Evolutionary conservation across 1,140 invertebrate genomes (phyloP).

Genomic region (Lepidurus couesii): DNA sequence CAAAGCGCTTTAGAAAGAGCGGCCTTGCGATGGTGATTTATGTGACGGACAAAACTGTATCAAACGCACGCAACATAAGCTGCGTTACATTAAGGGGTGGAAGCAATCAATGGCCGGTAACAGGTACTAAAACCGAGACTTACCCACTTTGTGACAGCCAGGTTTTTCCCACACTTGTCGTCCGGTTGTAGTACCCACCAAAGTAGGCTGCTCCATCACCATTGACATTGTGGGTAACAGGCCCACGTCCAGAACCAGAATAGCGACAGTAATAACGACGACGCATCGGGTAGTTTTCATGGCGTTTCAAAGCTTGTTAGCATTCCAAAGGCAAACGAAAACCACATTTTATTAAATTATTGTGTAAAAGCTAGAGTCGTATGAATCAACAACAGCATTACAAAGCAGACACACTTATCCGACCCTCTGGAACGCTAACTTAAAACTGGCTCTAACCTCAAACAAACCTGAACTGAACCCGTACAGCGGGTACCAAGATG

Average conservation of each 20-base stretch:
- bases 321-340: not conserved
- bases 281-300: not conserved
- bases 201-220: not conserved
- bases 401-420: not conserved
- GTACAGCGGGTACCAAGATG: not conserved
- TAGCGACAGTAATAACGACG: not conserved
- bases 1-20: not conserved
- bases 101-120: constrained; percentile 1
- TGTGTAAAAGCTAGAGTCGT: not conserved
- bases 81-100: not conserved
- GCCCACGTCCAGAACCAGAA: not conserved
- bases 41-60: not conserved
- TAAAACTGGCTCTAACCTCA: not conserved
- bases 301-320: not conserved
- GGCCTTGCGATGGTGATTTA: not conserved
- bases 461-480: not conserved
- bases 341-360: not conserved
- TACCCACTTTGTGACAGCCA: constrained; percentile 58
- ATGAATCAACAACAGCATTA: not conserved
- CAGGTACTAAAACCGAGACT: constrained; percentile 38
- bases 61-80: not conserved
- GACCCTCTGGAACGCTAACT: not conserved
- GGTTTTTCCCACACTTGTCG: constrained; percentile 50
- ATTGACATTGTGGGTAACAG: not conserved
- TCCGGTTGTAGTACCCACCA: not conserved